These are phyloP conservation scores for Ophiothrix spiculata DNA, from an alignment of 35 echinoderm and acorn worm genomes.

Conservation along the genomic window DNA sequence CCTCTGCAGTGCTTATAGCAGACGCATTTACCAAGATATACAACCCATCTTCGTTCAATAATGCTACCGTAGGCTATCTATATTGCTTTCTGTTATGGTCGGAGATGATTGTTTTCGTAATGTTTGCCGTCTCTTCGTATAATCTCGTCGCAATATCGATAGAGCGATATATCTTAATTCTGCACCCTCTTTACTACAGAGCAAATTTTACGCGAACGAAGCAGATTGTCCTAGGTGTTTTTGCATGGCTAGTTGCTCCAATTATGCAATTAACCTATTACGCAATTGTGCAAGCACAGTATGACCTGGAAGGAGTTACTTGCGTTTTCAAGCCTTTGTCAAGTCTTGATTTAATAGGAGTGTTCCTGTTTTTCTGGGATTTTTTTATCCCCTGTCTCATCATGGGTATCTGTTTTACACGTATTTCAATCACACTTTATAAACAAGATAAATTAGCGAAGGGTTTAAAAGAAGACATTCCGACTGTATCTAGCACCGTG, in stretches of 20 bases:
- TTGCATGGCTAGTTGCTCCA: neutral
- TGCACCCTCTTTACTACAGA: neutral
- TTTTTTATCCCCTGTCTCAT: neutral
- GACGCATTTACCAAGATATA: neutral
- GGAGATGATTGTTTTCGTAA: neutral
- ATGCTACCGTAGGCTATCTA: neutral
- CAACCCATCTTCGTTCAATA: neutral
- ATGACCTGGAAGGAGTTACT: neutral
- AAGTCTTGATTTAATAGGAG: neutral
- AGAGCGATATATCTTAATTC: neutral
- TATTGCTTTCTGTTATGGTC: neutral
- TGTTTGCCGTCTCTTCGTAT: neutral
- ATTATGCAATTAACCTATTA: neutral
- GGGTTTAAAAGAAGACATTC: neutral
- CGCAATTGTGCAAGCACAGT: neutral
- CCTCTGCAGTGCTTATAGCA: neutral
- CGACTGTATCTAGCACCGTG: neutral
- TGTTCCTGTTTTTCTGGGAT: neutral
- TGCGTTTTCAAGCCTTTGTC: neutral
- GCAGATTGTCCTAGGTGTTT: neutral
- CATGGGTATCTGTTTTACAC: neutral
- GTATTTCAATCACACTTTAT: neutral
- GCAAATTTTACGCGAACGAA: neutral
- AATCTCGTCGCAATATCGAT: neutral
- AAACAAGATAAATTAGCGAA: neutral